Evolutionary conservation across 2,797 vertebrate species (phyloP).

Genomic region (Danio tinwini): DNA sequence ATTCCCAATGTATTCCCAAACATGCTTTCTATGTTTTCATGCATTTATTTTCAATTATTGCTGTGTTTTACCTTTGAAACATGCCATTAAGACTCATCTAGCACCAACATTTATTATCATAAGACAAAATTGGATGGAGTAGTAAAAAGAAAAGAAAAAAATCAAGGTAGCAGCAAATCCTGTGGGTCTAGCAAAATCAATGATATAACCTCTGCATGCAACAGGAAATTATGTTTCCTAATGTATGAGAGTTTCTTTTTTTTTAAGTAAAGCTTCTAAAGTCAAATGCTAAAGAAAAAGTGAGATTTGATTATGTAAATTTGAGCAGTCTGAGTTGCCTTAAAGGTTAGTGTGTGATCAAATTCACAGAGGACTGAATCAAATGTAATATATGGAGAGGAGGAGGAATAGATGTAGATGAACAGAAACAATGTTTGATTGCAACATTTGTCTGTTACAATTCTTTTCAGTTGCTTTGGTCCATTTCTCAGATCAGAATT

Average conservation of each 20-base stretch:
- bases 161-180: background rate
- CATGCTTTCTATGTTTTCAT: too few relatives aligned
- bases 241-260: background rate
- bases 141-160: background rate
- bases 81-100: background rate
- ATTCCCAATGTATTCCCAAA: too few relatives aligned
- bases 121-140: background rate
- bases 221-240: background rate
- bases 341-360: background rate
- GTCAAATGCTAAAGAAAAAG: background rate
- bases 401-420: too few relatives aligned
- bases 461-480: too few relatives aligned
- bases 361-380: too few relatives aligned
- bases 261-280: background rate
- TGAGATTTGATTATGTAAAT: background rate
- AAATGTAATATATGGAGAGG: too few relatives aligned
- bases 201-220: background rate
- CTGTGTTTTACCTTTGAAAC: conserved; percentile 1
- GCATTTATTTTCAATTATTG: too few relatives aligned
- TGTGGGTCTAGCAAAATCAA: background rate
- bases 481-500: too few relatives aligned
- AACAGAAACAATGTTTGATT: too few relatives aligned
- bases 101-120: background rate
- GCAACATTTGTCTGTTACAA: too few relatives aligned
- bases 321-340: background rate